Percentiles rank a stretch among this genome's conserved stretches.
Evolutionary conservation across 1,140 invertebrate genomes (phyloP).

Genomic region (Dinoponera quadriceps): DNA sequence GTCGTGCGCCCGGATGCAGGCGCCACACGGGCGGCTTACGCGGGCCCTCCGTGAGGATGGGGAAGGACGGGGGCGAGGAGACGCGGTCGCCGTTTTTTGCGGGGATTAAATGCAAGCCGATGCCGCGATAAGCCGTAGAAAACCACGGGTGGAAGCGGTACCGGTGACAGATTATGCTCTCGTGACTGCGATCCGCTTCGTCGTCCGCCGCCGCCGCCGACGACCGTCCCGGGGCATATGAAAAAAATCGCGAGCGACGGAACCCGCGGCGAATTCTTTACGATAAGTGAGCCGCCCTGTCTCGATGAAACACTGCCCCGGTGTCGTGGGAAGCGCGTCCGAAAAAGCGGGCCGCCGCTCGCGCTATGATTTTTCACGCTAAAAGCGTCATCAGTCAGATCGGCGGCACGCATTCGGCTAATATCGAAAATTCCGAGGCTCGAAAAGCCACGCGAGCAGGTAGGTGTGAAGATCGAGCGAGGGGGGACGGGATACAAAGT

Average conservation of each 20-base stretch:
- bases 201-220: slow-evolving; percentile 23
- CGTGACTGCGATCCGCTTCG: slow-evolving; percentile 67
- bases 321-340: background rate
- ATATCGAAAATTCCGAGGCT: slow-evolving; percentile 3
- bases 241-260: slow-evolving; percentile 15
- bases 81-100: slow-evolving; percentile 79
- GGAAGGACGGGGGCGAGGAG: background rate
- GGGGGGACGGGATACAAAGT: background rate
- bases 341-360: background rate
- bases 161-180: slow-evolving; percentile 83
- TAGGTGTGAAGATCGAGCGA: background rate
- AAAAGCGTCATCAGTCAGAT: slow-evolving; percentile 43
- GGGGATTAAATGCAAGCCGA: slow-evolving; percentile 84
- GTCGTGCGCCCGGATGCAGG: slow-evolving; percentile 78
- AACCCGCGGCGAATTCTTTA: slow-evolving; percentile 57
- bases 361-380: slow-evolving; percentile 41
- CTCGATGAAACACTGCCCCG: background rate
- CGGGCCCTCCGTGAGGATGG: slow-evolving; percentile 64
- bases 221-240: slow-evolving; percentile 8
- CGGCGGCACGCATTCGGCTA: background rate
- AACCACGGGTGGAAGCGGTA: slow-evolving; percentile 81
- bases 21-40: slow-evolving; percentile 82
- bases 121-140: slow-evolving; percentile 83
- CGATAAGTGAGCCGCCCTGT: slow-evolving; percentile 29
- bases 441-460: too few species aligned